Conservation (phyloP, 2,888 invertebrate genomes). For the Zeuzera pyrina region DNA sequence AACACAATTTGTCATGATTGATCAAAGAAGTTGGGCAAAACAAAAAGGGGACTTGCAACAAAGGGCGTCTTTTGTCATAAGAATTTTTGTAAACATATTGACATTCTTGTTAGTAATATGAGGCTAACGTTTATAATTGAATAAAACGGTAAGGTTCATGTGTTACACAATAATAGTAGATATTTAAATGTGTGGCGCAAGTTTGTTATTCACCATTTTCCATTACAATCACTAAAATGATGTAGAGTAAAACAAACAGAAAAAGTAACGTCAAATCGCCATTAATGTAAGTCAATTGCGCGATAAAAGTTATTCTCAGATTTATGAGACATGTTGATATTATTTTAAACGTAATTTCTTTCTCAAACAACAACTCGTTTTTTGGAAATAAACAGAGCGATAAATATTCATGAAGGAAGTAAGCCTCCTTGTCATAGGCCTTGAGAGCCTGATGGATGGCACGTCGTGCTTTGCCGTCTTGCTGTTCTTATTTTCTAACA, state of each 20-base stretch:
- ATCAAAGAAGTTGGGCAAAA: constrained; percentile 58
- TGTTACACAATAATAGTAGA: too few species aligned
- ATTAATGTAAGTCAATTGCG: too few species aligned
- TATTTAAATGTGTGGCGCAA: too few species aligned
- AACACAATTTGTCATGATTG: constrained; percentile 68
- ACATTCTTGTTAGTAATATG: constrained; percentile 1
- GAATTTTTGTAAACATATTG: constrained; percentile 23
- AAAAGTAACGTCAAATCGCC: too few species aligned
- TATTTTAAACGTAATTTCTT: constrained; percentile 36
- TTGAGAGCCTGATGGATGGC: constrained; percentile 61
- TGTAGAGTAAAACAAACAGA: too few species aligned
- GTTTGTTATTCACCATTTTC: too few species aligned
- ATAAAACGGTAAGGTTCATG: too few species aligned
- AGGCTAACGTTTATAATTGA: too few species aligned
- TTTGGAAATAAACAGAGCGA: constrained; percentile 42
- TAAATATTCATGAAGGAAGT: constrained; percentile 64
- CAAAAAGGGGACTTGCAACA: constrained; percentile 40
- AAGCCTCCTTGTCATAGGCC: constrained; percentile 64
- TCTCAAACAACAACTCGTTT: constrained; percentile 31
- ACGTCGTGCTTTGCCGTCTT: constrained; percentile 34
- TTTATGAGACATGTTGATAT: too few species aligned
- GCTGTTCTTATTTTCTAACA: constrained; percentile 25
- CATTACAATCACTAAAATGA: too few species aligned
- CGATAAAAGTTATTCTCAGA: too few species aligned
- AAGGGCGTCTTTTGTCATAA: constrained; percentile 35